phyloP scores from a whole-genome alignment of 2,113 vertebrate genomes.

The Xenus cinereus region DNA sequence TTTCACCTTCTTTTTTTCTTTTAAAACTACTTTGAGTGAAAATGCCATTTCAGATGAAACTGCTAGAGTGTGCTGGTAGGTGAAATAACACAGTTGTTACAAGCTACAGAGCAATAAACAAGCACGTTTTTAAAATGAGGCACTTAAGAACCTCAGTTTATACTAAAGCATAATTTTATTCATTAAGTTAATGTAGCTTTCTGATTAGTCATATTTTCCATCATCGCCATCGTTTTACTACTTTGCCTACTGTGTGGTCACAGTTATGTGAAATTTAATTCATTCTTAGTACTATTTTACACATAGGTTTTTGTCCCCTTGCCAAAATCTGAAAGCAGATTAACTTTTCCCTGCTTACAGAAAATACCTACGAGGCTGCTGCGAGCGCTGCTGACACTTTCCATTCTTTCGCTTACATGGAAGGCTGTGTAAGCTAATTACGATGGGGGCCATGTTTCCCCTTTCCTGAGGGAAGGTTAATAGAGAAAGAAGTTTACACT shows the following conservation, averaged over 20 bases:
- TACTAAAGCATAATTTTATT: not conserved
- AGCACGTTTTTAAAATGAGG: not conserved
- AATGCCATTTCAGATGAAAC: not conserved
- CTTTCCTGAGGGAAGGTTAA: conserved; percentile 50
- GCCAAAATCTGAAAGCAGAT: conserved; percentile 28
- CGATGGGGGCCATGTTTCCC: not conserved
- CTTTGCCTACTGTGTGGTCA: conserved; percentile 8
- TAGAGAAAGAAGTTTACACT: not conserved
- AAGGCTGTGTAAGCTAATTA: conserved; percentile 14
- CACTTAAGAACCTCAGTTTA: not conserved
- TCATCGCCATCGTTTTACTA: not conserved
- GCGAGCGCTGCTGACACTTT: not conserved
- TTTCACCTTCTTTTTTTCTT: not conserved
- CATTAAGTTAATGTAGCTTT: conserved; percentile 2
- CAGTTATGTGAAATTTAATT: not conserved
- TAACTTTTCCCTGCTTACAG: conserved; percentile 3
- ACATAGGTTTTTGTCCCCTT: not conserved
- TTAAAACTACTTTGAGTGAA: not conserved
- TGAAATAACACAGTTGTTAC: not conserved
- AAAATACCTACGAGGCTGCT: not conserved
- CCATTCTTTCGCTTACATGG: not conserved
- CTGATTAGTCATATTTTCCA: conserved; percentile 47
- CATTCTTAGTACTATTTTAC: not conserved
- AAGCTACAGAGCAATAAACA: conserved; percentile 1
- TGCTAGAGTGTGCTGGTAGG: not conserved